Evolutionary conservation across 2,113 vertebrate genomes (phyloP), one percentile per base, ranked within the genome.

Genomic region (Muntiacus reevesi): DNA sequence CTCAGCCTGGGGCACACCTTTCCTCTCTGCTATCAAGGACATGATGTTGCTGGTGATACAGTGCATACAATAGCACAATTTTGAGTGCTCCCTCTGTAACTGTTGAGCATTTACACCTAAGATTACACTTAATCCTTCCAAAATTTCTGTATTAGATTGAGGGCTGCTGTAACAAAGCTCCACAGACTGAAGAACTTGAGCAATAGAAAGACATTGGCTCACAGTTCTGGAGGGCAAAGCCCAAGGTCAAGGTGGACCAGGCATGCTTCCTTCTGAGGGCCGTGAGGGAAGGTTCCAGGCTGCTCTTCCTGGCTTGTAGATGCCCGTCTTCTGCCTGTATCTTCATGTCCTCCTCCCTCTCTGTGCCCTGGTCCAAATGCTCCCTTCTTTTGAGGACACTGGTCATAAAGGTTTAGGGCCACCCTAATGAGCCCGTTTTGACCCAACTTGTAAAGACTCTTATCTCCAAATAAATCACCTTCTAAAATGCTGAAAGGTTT

Each of bases 11-110:
- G 50, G 4, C 33, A 28, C 17, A 12, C 2, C 30, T 19, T 36
- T 55, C 36, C 4, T 19, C 33, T 50, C 25, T 25, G 28, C 0
- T 12, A 15, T 11, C 79, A 30, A 0, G 2, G 17, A 3, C 0
- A 27, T 12, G 13, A 14, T 12, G 5, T 9, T 28, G 1, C 30
- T 11, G 15, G 4, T 27, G n/a, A 23, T 3, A 16, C 7, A 28
- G 3, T 3, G 16, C n/a, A 8, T 1, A 9, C 3, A 6, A 3
- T 1, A 5, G 40, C 8, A 2, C 3, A 2, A 2, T 64, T 64
- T 1, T 12, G 21, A 76, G 25, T 17, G 9, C 27, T 43, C 16
- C 2, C 45, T 25, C 28, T 45, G 15, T 19, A 19, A 6, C 17
- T 13, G 14, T 3, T 27, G 7, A 15, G 1, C 25, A 21, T 4